These are phyloP conservation scores for Belonocnema kinseyi DNA, from an alignment of 1,140 invertebrate genomes.

Conservation along the genomic window DNA sequence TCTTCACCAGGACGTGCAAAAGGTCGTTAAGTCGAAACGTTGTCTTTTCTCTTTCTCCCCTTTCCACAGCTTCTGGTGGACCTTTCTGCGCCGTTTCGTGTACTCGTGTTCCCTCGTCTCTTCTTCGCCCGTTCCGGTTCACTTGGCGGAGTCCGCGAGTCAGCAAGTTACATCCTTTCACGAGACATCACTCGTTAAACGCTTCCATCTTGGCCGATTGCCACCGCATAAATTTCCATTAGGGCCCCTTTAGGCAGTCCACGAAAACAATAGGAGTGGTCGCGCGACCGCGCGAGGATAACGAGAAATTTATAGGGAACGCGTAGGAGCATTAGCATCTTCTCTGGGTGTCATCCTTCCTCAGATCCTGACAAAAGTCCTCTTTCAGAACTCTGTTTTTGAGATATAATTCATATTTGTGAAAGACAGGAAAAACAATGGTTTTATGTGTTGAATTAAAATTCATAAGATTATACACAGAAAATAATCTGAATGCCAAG, in stretches of 20 bases:
- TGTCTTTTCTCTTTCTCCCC: constrained; percentile 27
- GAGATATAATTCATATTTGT: not conserved
- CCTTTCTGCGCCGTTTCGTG: constrained; percentile 31
- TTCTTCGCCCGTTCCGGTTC: constrained; percentile 11
- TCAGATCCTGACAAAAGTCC: constrained; percentile 1
- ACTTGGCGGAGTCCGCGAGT: constrained; percentile 14
- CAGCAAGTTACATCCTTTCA: constrained; percentile 46
- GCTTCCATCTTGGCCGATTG: constrained; percentile 56
- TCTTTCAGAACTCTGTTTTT: not conserved
- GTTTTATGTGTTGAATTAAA: no score
- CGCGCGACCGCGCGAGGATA: constrained; percentile 54
- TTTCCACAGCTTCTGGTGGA: constrained; percentile 14
- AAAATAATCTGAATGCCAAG: no score
- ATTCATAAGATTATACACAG: no score
- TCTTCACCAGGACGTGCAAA: constrained; percentile 52
- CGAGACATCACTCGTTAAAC: constrained; percentile 54
- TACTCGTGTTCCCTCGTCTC: constrained; percentile 14
- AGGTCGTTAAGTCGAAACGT: constrained; percentile 52
- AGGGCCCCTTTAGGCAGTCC: constrained; percentile 46
- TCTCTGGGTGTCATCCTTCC: not conserved
- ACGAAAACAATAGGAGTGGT: constrained; percentile 55
- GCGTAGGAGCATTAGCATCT: constrained; percentile 10
- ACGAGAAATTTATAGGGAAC: constrained; percentile 49
- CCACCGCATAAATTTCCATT: constrained; percentile 58
- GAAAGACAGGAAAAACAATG: not conserved